Evolutionary conservation across 2,797 vertebrate genomes (phyloP).

Genomic region (Phrynocephalus forsythii): DNA sequence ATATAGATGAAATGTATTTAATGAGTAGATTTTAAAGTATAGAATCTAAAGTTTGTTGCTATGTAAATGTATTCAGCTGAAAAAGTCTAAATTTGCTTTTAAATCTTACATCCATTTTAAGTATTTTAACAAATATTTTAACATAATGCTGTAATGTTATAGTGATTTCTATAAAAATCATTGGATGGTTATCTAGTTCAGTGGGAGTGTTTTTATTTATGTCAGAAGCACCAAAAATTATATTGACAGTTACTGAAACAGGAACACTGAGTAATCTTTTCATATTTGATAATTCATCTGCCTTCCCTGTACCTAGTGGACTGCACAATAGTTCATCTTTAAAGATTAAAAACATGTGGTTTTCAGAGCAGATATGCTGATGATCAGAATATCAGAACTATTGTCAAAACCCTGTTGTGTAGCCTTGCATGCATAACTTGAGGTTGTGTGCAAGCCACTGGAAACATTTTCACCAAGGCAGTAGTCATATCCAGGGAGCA

Average conservation of each 20-base stretch:
- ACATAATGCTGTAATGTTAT: constrained; percentile 46
- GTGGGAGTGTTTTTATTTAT: neutral
- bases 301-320: constrained; percentile 15
- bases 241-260: neutral
- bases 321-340: neutral
- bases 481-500: too few relatives aligned
- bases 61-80: constrained; percentile 39
- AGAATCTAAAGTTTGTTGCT: constrained; percentile 35
- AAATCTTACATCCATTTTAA: constrained; percentile 38
- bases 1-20: neutral
- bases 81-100: constrained; percentile 42
- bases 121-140: constrained; percentile 49
- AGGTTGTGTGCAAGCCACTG: too few relatives aligned
- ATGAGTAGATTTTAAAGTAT: neutral
- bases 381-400: constrained; percentile 11
- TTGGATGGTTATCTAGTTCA: constrained; percentile 40
- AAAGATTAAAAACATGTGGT: neutral
- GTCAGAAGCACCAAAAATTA: too few relatives aligned
- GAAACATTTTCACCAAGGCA: too few relatives aligned
- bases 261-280: neutral
- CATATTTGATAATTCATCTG: neutral
- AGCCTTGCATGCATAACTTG: too few relatives aligned
- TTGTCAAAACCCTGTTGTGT: neutral
- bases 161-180: constrained; percentile 42
- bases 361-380: neutral